Evolutionary conservation across 2,888 invertebrate genomes (phyloP).

Genomic region (Anthrax anthrax): DNA sequence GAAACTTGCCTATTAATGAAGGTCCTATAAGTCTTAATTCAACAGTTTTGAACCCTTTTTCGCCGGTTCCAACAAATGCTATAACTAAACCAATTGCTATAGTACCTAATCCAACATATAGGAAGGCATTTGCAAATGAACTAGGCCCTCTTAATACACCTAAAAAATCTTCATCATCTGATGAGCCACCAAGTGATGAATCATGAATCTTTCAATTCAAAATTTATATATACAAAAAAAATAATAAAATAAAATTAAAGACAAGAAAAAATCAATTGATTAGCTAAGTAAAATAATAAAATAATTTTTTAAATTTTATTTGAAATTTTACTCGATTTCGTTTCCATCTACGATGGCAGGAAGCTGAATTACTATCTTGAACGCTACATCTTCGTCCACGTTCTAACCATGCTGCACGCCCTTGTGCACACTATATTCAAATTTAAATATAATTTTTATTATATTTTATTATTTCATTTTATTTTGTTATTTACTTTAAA

Average conservation of each 20-base stretch:
- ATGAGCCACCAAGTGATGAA: slow-evolving; percentile 65
- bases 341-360: slow-evolving; percentile 62
- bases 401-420: slow-evolving; percentile 74
- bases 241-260: not conserved
- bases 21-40: slow-evolving; percentile 78
- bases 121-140: slow-evolving; percentile 68
- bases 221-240: not conserved
- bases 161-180: slow-evolving; percentile 56
- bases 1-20: slow-evolving; percentile 47
- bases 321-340: slow-evolving; percentile 57
- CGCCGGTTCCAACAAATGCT: slow-evolving; percentile 80
- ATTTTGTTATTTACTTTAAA: no score
- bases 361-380: slow-evolving; percentile 46
- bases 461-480: no score
- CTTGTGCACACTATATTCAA: slow-evolving; percentile 67
- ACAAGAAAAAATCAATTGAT: not conserved
- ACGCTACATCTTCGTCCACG: slow-evolving; percentile 48
- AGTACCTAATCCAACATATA: slow-evolving; percentile 73
- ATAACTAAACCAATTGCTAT: slow-evolving; percentile 74
- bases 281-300: no score
- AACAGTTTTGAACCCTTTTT: slow-evolving; percentile 75
- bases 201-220: slow-evolving; percentile 56
- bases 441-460: no score
- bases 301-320: no score
- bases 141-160: slow-evolving; percentile 53